These are phyloP conservation scores for Watsonalla binaria DNA, from an alignment of 2,888 invertebrate genomes.

Conservation along the genomic window DNA sequence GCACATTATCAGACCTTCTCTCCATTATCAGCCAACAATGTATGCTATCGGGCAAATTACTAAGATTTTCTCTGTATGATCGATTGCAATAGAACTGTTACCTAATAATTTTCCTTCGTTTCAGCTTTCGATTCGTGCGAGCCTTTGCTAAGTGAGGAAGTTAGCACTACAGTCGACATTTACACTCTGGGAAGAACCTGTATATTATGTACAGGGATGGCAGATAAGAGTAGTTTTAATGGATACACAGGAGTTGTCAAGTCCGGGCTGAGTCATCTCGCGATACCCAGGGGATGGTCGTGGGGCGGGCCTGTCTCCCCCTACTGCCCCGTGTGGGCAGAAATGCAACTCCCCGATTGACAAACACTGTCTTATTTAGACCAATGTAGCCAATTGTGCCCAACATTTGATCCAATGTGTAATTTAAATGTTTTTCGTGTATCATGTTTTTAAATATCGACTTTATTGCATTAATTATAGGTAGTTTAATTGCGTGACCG, in stretches of 20 bases:
- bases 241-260: slow-evolving; percentile 81
- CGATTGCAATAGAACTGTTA: not conserved
- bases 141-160: slow-evolving; percentile 50
- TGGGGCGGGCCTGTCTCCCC: slow-evolving; percentile 89
- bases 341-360: slow-evolving; percentile 75
- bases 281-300: slow-evolving; percentile 90
- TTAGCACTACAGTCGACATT: slow-evolving; percentile 52
- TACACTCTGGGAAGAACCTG: slow-evolving; percentile 44
- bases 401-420: slow-evolving; percentile 33
- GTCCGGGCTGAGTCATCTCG: slow-evolving; percentile 85
- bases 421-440: slow-evolving; percentile 31
- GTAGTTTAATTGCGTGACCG: slow-evolving; percentile 11
- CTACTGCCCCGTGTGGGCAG: slow-evolving; percentile 88
- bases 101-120: slow-evolving; percentile 18
- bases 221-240: slow-evolving; percentile 58
- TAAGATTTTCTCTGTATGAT: not conserved
- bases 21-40: too few species aligned
- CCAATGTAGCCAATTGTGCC: slow-evolving; percentile 26
- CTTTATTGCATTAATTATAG: slow-evolving; percentile 10
- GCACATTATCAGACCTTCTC: too few species aligned
- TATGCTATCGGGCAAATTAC: too few species aligned
- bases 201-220: slow-evolving; percentile 47
- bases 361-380: slow-evolving; percentile 23
- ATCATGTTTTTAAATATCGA: slow-evolving; percentile 9
- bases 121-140: slow-evolving; percentile 55